These are phyloP conservation scores for Diachasmimorpha longicaudata DNA, from an alignment of 1,140 invertebrate genomes.

Conservation along the genomic window DNA sequence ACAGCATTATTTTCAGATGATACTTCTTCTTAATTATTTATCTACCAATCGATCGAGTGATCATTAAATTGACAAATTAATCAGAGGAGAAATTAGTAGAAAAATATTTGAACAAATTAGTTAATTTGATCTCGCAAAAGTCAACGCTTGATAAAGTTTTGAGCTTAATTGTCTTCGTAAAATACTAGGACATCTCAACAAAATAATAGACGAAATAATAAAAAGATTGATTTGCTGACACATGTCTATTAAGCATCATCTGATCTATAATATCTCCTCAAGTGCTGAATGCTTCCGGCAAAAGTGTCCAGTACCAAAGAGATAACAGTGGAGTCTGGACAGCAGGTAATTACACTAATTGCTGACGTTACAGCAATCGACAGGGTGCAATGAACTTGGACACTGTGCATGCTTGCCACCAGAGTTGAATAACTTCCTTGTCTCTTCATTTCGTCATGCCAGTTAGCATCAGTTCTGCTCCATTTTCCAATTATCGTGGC, in stretches of 20 bases:
- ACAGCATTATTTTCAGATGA: too few species aligned
- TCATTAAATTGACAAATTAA: too few species aligned
- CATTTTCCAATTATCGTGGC: constrained; percentile 6
- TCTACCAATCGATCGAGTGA: too few species aligned
- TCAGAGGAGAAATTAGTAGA: too few species aligned
- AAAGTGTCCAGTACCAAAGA: neutral
- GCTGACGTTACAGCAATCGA: constrained; percentile 17
- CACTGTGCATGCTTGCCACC: constrained; percentile 7
- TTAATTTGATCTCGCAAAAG: too few species aligned
- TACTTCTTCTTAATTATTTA: too few species aligned
- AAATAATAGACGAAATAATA: neutral
- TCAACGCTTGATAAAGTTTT: too few species aligned
- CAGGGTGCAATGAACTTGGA: constrained; percentile 25
- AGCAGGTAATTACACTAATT: constrained; percentile 25
- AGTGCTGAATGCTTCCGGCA: neutral
- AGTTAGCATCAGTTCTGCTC: neutral
- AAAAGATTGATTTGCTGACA: neutral
- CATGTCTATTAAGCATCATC: neutral
- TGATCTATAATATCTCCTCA: neutral
- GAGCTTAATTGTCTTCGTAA: too few species aligned
- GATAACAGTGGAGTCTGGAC: neutral
- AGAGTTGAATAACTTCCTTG: constrained; percentile 23
- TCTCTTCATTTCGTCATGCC: constrained; percentile 10
- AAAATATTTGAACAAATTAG: too few species aligned
- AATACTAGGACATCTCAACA: too few species aligned